phyloP scores from a whole-genome alignment of 2,888 invertebrate genomes.

The Ctena decussata region DNA sequence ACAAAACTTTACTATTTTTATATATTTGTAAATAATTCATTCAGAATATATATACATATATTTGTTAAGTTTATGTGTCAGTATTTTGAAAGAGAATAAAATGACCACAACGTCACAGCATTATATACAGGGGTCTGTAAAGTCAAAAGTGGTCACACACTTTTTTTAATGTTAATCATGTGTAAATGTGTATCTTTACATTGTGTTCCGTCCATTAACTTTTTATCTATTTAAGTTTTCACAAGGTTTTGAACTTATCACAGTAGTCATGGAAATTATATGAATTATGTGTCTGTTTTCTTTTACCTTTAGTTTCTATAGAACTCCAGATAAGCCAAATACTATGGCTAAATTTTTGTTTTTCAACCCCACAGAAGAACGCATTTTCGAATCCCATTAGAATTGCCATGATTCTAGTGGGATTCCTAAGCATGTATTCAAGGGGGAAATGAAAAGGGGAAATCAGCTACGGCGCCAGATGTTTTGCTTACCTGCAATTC shows the following conservation, averaged over 20 bases:
- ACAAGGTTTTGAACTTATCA: not conserved
- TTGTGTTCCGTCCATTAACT: not conserved
- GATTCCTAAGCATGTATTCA: too few relatives aligned
- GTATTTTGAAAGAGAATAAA: not conserved
- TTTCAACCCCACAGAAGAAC: too few relatives aligned
- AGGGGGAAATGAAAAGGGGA: too few relatives aligned
- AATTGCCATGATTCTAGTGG: too few relatives aligned
- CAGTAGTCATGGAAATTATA: not conserved
- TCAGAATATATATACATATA: not conserved
- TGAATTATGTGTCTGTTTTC: too few relatives aligned
- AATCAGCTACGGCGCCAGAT: too few relatives aligned
- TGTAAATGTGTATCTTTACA: not conserved
- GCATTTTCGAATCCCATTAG: too few relatives aligned
- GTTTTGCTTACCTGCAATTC: too few relatives aligned
- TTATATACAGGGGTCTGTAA: not conserved
- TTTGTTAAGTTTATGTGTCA: slow-evolving; percentile 5
- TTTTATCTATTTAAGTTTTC: not conserved
- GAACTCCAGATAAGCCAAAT: too few relatives aligned
- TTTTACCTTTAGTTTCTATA: too few relatives aligned
- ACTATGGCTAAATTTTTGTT: too few relatives aligned
- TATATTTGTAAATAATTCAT: not conserved
- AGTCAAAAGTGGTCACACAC: slow-evolving; percentile 13
- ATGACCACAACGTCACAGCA: not conserved
- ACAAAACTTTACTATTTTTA: not conserved
- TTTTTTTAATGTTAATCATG: not conserved